These are phyloP conservation scores for Oceanites oceanicus DNA, from an alignment of 2,113 vertebrate genomes.

Conservation along the genomic window DNA sequence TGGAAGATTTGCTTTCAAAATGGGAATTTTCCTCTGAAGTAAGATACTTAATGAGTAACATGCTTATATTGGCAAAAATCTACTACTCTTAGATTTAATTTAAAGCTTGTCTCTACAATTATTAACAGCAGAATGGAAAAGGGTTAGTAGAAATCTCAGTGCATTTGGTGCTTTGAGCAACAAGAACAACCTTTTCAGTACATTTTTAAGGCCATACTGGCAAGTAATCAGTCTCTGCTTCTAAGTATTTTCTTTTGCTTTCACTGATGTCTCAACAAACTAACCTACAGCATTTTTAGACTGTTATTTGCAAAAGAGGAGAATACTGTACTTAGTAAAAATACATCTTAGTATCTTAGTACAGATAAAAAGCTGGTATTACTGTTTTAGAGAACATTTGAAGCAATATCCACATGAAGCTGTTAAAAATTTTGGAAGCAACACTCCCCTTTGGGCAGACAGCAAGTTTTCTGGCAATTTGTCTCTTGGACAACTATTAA, in stretches of 20 bases:
- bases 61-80: background rate
- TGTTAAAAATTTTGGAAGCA: background rate
- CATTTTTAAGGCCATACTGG: background rate
- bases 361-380: background rate
- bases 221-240: background rate
- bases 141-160: background rate
- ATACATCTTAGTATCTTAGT: too few species aligned
- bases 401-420: background rate
- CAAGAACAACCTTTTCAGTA: background rate
- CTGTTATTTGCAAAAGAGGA: background rate
- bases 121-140: background rate
- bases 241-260: background rate
- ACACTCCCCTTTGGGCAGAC: background rate
- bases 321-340: rapidly evolving
- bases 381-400: background rate
- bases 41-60: background rate
- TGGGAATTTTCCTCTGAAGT: background rate
- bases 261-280: background rate
- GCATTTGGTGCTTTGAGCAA: background rate
- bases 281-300: background rate
- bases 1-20: background rate
- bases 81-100: background rate
- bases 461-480: conserved; percentile 3
- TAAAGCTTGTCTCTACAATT: background rate
- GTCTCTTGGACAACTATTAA: background rate